A percentile compares a stretch with the other conserved stretches of the same genome.
These are phyloP conservation scores for Apteryx mantelli DNA, from an alignment of 2,113 vertebrate species.

Conservation along the genomic window DNA sequence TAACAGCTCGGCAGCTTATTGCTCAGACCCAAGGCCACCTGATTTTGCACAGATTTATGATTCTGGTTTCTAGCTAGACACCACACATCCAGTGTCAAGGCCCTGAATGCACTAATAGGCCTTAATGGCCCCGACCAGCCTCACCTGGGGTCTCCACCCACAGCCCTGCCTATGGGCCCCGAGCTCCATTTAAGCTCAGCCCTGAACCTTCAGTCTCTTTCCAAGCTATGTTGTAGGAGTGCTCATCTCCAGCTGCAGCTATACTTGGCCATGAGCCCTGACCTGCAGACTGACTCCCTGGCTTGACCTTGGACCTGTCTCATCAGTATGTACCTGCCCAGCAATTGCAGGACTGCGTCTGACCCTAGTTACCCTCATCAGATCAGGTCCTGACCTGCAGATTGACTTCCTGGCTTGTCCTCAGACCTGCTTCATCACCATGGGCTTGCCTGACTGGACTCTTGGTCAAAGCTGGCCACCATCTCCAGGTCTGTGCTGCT, in stretches of 20 bases:
- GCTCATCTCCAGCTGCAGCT: not conserved
- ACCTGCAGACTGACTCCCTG: too few relatives aligned
- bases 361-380: not conserved
- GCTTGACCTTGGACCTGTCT: not conserved
- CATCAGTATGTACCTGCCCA: not conserved
- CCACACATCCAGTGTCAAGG: too few relatives aligned
- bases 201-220: accelerated
- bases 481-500: not conserved
- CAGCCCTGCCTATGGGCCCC: not conserved
- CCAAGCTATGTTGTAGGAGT: accelerated
- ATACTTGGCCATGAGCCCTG: not conserved
- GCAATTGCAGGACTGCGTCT: not conserved
- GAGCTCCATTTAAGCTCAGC: not conserved
- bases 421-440: not conserved
- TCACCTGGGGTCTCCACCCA: not conserved
- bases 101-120: not conserved
- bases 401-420: not conserved
- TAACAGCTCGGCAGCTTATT: not conserved
- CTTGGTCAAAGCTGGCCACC: not conserved
- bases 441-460: not conserved
- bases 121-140: not conserved
- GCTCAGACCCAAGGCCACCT: not conserved
- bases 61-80: not conserved
- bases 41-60: not conserved
- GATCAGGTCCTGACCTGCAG: too few relatives aligned